These are phyloP conservation scores for Apodemia duryi DNA, from an alignment of 2,888 invertebrate species.

Conservation along the genomic window DNA sequence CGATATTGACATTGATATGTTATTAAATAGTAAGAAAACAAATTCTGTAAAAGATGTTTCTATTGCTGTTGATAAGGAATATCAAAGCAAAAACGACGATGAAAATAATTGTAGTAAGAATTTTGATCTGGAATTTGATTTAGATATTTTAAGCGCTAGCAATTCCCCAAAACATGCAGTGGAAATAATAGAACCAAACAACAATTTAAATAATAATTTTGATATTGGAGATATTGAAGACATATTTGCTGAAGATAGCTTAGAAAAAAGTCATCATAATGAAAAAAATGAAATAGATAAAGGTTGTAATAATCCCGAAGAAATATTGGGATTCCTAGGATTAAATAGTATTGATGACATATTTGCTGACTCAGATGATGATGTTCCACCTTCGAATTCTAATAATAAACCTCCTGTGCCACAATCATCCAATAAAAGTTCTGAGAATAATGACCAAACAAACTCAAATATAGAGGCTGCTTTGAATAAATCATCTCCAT, in stretches of 20 bases:
- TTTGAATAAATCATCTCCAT: constrained; percentile 18
- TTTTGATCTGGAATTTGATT: constrained; percentile 50
- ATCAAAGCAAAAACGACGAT: constrained; percentile 18
- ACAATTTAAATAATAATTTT: constrained; percentile 47
- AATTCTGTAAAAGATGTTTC: constrained; percentile 26
- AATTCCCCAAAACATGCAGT: constrained; percentile 31
- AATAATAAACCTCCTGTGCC: constrained; percentile 21
- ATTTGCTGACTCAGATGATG: constrained; percentile 58
- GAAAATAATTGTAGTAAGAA: constrained; percentile 33
- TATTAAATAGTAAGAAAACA: constrained; percentile 42
- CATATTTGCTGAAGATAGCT: constrained; percentile 56
- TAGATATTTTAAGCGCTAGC: constrained; percentile 31
- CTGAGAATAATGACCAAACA: background rate
- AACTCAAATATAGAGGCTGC: constrained; percentile 3
- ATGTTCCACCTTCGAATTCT: constrained; percentile 29
- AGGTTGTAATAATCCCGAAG: constrained; percentile 38
- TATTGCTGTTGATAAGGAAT: background rate
- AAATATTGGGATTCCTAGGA: constrained; percentile 59
- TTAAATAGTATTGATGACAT: constrained; percentile 70
- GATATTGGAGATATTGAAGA: constrained; percentile 63
- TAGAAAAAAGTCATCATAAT: constrained; percentile 37
- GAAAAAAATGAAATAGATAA: constrained; percentile 23
- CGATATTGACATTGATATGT: constrained; percentile 45
- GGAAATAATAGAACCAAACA: constrained; percentile 24
- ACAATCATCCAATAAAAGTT: background rate